These are phyloP conservation scores for Meloe dianella DNA, from an alignment of 2,888 invertebrate genomes.

Conservation along the genomic window DNA sequence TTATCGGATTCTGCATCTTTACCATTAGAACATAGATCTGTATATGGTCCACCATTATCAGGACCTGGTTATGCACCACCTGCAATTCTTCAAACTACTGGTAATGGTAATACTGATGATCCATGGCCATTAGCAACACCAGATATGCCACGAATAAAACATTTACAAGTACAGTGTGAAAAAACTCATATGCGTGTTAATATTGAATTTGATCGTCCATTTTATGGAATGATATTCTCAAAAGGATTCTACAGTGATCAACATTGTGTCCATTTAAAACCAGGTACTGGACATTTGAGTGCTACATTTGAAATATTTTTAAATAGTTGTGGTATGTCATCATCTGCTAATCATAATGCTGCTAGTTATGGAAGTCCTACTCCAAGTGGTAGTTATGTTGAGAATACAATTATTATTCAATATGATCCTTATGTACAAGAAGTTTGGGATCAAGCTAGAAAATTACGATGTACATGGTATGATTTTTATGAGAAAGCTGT, in stretches of 20 bases:
- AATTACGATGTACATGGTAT: constrained; percentile 93
- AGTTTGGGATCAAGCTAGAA: constrained; percentile 94
- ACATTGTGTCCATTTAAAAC: constrained; percentile 90
- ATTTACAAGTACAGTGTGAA: constrained; percentile 92
- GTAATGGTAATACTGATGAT: constrained; percentile 70
- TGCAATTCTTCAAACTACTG: constrained; percentile 54
- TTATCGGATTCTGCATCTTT: constrained; percentile 79
- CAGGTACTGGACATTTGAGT: constrained; percentile 88
- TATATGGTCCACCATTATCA: constrained; percentile 71
- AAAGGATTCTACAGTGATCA: constrained; percentile 92
- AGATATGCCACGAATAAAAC: constrained; percentile 92
- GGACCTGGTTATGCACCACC: constrained; percentile 59
- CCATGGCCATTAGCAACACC: constrained; percentile 88
- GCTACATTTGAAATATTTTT: constrained; percentile 93
- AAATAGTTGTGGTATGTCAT: constrained; percentile 92
- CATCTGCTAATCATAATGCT: constrained; percentile 88
- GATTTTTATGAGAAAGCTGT: constrained; percentile 96
- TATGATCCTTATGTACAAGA: constrained; percentile 95
- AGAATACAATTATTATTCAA: constrained; percentile 93
- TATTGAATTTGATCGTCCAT: constrained; percentile 93
- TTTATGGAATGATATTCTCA: constrained; percentile 95
- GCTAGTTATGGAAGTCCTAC: constrained; percentile 84
- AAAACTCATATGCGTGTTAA: constrained; percentile 95
- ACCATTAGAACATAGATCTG: constrained; percentile 80
- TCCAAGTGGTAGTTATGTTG: constrained; percentile 91